Base-by-base conservation (phyloP, 1,140 invertebrate genomes). In the Trachymyrmex cornetzi region DNA sequence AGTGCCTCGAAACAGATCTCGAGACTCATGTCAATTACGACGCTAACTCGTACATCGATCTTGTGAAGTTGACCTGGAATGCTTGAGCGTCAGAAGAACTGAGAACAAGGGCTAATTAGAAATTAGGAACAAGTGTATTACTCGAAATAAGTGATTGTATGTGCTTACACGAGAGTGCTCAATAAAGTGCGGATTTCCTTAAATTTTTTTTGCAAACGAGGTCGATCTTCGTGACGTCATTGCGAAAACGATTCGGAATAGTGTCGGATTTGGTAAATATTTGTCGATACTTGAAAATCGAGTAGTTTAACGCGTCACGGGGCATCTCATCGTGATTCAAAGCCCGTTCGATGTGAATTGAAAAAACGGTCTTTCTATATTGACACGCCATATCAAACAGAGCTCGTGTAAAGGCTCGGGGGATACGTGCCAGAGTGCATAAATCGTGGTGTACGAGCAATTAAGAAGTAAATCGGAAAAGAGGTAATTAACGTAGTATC, bases 381-480 rank as follows among this genome's bases (percentile, higher is more conserved):
- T 74, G 67, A 74, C 80, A 61, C 38, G 38, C 24, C 24, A 74
- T 74, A 38, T 84, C 69, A 63, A 74, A 72, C 27, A 50, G 6
- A 61, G 24, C 53, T 55, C 48, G 48, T n/a, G 34, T 27, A 64
- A 38, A 50, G 48, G 0, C 5, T 9, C 44, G 59, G n/a, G 14
- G 44, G n/a, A 71, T 22, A 48, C 22, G 59, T 67, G 34, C 6
- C 66, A 19, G 50, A 19, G 19, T 38, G 38, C 24, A 59, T 72
- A 82, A 84, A 84, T 84, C 80, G 55, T 24, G 11, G 38, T 22
- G 30, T 50, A 84, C 69, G 38, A 34, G 69, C 24, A 84, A 74
- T 84, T 84, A 50, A 74, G 69, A 82, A 82, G 53, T 72, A 48
- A 82, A 82, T 69, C 48, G 48, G 48, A 71, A 55, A n/a, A 72